Base-by-base conservation (phyloP, 2,797 vertebrate species). In the Dromococcyx pavoninus region DNA sequence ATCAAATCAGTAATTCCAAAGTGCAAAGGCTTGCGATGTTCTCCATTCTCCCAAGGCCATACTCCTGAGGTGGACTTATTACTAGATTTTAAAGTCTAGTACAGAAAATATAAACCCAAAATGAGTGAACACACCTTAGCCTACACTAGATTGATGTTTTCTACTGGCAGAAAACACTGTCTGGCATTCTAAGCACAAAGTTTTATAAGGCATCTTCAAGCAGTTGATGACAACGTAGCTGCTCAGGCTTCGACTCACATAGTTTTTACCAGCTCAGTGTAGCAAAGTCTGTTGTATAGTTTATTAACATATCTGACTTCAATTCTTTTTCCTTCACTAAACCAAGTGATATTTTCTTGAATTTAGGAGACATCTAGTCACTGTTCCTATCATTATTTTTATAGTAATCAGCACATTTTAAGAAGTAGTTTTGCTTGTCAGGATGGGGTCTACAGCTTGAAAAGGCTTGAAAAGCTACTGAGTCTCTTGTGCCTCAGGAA, bases 191-290 rank as follows among this genome's bases (percentile, higher is more conserved):
- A 73, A 61, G 19, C 41, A 50, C 27, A 44, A 66, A 51, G 41
- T 72, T 94, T 93, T 72, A 72, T 28, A 51, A 39, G 28, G 44
- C 10, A 54, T 46, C 48, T 72, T 58, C 0, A 0, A 69, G 57
- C 2, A 1, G 22, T 32, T 10, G 1, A 8, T 0, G 3, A 17
- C 0, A 0, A 25, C 0, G 0, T 35, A 79, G 39, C 39, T 11
- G 2, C 33, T 22, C 1, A 1, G 37, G 30, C 75, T 89, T 72
- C 65, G 46, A 28, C 53, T 88, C 18, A 43, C 27, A 51, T 13
- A 1, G 2, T 32, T 89, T 84, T 83, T 64, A 89, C 39, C 28
- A 89, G 60, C 23, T 86, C 61, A 30, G 28, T 3, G 23, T 64
- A 79, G 13, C 15, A 18, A 85, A 91, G 13, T 23, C 61, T n/a